These are phyloP conservation scores for Drosophila virilis DNA, from an alignment of 1,140 invertebrate genomes.

Conservation along the genomic window DNA sequence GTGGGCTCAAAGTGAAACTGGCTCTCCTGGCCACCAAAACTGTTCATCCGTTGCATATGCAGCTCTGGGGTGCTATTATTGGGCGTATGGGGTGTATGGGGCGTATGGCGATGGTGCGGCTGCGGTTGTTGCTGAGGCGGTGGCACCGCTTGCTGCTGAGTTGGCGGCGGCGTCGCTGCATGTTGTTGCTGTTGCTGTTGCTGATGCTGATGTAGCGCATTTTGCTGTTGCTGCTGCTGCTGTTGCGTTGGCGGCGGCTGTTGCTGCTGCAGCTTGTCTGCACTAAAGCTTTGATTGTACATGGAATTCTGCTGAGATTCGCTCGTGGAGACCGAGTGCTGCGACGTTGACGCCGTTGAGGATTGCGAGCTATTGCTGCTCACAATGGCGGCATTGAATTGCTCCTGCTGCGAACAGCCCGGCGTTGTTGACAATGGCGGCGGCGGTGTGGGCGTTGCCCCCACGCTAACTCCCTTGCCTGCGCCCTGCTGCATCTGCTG, in stretches of 20 bases:
- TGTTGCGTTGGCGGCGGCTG: constrained; percentile 27
- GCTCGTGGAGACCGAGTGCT: constrained; percentile 78
- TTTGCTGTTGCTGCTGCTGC: constrained; percentile 51
- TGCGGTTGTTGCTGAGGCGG: constrained; percentile 37
- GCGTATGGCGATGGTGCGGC: constrained; percentile 54
- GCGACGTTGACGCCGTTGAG: constrained; percentile 78
- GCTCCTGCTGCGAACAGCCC: constrained; percentile 76
- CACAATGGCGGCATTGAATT: constrained; percentile 78
- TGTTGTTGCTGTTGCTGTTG: constrained; percentile 45
- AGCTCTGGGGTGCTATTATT: constrained; percentile 56
- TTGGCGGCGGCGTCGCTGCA: constrained; percentile 65
- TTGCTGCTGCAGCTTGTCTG: constrained; percentile 67
- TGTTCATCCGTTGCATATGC: constrained; percentile 75
- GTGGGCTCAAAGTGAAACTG: constrained; percentile 77
- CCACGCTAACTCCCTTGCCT: constrained; percentile 43
- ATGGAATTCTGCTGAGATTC: constrained; percentile 84
- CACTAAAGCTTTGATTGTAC: constrained; percentile 81
- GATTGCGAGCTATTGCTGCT: constrained; percentile 82
- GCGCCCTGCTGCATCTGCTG: constrained; percentile 46
- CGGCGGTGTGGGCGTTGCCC: constrained; percentile 72
- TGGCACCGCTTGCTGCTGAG: constrained; percentile 55
- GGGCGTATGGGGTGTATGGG: constrained; percentile 52
- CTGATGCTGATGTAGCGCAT: constrained; percentile 69
- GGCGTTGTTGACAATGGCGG: constrained; percentile 78
- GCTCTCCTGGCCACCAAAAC: constrained; percentile 69